phyloP scores from a whole-genome alignment of 2,888 invertebrate species.

The Siphlonurus alternatus region DNA sequence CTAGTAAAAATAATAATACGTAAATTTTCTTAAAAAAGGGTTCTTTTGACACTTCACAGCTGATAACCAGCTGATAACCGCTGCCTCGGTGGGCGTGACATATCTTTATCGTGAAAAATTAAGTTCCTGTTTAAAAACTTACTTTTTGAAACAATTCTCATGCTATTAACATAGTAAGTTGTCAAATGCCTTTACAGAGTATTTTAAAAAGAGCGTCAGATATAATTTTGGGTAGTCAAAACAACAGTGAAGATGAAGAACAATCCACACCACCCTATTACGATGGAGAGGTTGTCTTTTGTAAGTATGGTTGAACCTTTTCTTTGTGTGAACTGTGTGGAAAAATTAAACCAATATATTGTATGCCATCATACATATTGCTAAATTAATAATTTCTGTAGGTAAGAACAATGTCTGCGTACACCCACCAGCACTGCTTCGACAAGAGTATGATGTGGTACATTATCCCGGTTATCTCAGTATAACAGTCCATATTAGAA shows the following conservation, averaged over 20 bases:
- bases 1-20: too few relatives aligned
- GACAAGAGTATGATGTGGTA: slow-evolving; percentile 65
- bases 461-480: slow-evolving; percentile 90
- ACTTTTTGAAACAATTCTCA: not conserved
- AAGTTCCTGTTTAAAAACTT: not conserved
- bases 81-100: not conserved
- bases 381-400: slow-evolving; percentile 14
- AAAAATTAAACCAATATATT: too few relatives aligned
- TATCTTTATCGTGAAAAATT: not conserved
- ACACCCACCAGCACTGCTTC: slow-evolving; percentile 73
- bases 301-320: slow-evolving; percentile 23
- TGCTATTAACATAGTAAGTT: not conserved
- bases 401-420: slow-evolving; percentile 92
- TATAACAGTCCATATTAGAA: slow-evolving; percentile 47
- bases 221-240: slow-evolving; percentile 55
- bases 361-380: not conserved
- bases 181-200: slow-evolving; percentile 54
- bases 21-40: too few relatives aligned
- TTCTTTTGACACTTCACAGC: too few relatives aligned
- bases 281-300: slow-evolving; percentile 71
- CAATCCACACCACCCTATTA: slow-evolving; percentile 42
- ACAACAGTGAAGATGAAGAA: slow-evolving; percentile 21
- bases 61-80: not conserved
- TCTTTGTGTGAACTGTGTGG: not conserved
- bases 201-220: slow-evolving; percentile 62